Conservation (phyloP, 2,113 vertebrate species). For the Callocephalon fimbriatum region DNA sequence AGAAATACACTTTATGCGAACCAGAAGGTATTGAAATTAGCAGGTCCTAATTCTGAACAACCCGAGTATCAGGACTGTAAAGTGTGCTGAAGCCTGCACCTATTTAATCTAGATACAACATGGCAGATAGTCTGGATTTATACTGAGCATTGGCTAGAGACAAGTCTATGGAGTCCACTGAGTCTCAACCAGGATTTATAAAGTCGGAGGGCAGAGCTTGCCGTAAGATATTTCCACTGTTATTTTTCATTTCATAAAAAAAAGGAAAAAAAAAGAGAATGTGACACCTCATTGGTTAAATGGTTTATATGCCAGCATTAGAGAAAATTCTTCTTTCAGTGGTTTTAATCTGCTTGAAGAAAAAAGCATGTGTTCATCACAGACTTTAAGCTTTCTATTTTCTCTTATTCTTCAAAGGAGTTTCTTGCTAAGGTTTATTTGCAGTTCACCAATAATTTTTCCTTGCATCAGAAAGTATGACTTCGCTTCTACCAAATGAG, state of each 20-base stretch:
- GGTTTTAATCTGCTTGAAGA: conserved; percentile 2
- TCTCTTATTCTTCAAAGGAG: neutral
- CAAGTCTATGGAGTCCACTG: neutral
- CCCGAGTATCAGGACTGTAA: neutral
- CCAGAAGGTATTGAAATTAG: neutral
- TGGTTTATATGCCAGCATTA: neutral
- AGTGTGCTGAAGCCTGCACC: neutral
- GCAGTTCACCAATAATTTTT: neutral
- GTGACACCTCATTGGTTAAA: neutral
- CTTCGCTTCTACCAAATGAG: neutral
- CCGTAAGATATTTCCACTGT: neutral
- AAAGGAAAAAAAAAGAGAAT: neutral
- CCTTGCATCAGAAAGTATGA: neutral
- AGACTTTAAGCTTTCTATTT: neutral
- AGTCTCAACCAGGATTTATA: neutral
- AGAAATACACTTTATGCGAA: neutral
- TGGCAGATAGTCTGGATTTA: neutral
- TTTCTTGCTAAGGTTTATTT: neutral
- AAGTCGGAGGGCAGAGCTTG: neutral
- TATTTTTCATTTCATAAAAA: neutral
- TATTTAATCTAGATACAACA: neutral
- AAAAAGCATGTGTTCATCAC: neutral
- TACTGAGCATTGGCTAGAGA: neutral
- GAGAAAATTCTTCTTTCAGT: neutral
- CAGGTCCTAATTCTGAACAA: neutral